Percentiles rank a stretch among this genome's conserved stretches.
Conservation (phyloP, 1,140 invertebrate genomes). For the Dufourea novaeangliae region DNA sequence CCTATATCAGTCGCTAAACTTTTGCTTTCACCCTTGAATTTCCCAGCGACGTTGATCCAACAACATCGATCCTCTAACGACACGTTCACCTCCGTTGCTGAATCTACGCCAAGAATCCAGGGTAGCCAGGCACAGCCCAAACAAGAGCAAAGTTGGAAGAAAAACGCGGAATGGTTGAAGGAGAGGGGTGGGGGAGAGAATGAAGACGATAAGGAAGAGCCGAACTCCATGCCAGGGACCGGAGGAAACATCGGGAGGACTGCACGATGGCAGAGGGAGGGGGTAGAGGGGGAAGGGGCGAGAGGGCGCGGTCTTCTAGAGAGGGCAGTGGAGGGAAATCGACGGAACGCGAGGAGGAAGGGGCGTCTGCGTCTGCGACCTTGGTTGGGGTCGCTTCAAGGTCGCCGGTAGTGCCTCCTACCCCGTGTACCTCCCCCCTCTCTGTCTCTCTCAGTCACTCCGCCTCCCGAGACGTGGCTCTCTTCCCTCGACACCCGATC, state of each 20-base stretch:
- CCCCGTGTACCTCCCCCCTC: constrained; percentile 44
- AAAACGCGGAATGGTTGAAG: neutral
- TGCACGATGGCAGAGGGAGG: neutral
- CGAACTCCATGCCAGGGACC: constrained; percentile 12
- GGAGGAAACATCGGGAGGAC: neutral
- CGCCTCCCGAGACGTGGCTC: constrained; percentile 23
- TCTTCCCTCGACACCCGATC: constrained; percentile 40
- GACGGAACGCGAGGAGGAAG: constrained; percentile 46
- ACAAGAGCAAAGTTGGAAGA: neutral
- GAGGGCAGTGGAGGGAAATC: constrained; percentile 44
- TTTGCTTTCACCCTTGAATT: too few species aligned
- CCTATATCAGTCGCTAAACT: too few species aligned
- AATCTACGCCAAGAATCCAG: too few species aligned
- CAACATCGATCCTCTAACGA: too few species aligned
- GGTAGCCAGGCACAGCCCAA: neutral
- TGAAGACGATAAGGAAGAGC: constrained; percentile 43
- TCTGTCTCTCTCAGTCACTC: constrained; percentile 47
- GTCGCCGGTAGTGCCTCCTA: constrained; percentile 66
- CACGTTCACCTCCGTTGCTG: neutral
- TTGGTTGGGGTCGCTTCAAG: constrained; percentile 76
- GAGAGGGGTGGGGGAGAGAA: neutral
- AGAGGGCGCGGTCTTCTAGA: constrained; percentile 33
- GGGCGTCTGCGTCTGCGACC: constrained; percentile 78
- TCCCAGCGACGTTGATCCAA: too few species aligned
- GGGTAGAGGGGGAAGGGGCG: constrained; percentile 3